These are phyloP conservation scores for Leptocoma aspasia DNA, from an alignment of 2,113 vertebrate species.

Conservation along the genomic window DNA sequence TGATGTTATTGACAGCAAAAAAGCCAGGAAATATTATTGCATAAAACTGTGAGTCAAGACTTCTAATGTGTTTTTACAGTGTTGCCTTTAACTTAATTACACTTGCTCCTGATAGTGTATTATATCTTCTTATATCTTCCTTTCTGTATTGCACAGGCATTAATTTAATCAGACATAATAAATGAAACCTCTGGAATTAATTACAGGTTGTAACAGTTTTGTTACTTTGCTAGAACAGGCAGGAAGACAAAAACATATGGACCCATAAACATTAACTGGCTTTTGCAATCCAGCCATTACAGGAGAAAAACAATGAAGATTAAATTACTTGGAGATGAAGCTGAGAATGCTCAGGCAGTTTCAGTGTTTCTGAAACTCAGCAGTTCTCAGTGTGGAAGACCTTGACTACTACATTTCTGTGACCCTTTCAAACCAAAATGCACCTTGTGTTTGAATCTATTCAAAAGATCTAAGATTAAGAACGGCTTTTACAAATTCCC, in stretches of 20 bases:
- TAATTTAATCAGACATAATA: conserved; percentile 31
- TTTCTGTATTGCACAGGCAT: background rate
- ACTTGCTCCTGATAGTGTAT: background rate
- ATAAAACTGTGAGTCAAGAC: conserved; percentile 1
- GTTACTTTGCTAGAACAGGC: background rate
- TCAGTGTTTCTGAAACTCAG: background rate
- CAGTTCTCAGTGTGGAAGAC: background rate
- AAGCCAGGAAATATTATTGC: background rate
- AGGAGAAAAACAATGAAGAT: background rate
- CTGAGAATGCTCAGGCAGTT: background rate
- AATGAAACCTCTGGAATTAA: conserved; percentile 22
- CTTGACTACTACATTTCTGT: background rate
- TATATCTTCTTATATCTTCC: background rate
- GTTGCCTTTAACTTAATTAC: background rate
- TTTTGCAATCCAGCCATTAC: conserved; percentile 10
- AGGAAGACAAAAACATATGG: conserved; percentile 4
- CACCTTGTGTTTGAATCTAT: background rate
- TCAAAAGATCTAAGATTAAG: background rate
- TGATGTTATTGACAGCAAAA: background rate
- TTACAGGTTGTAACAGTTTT: conserved; percentile 19
- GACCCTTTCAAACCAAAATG: background rate
- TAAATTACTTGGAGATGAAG: background rate
- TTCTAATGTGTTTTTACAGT: background rate
- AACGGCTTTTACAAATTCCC: background rate
- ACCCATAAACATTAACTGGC: background rate